Conservation (phyloP, 2,888 invertebrate species). For the Amorpha juglandis region DNA sequence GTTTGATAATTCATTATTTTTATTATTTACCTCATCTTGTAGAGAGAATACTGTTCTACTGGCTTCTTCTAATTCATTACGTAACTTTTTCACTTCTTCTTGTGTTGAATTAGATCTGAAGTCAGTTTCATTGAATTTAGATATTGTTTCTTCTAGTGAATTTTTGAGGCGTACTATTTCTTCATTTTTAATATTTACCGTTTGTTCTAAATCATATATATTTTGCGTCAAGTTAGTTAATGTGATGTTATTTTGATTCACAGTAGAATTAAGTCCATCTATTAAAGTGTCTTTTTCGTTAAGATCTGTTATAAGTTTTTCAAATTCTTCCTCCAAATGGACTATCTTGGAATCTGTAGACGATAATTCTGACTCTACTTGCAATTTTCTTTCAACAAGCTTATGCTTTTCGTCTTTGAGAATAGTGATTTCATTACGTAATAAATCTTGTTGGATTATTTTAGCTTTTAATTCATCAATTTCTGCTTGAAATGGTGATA, state of each 20-base stretch:
- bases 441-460: conserved; percentile 47
- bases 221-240: conserved; percentile 51
- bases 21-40: conserved; percentile 57
- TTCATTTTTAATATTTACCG: conserved; percentile 53
- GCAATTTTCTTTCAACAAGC: conserved; percentile 51
- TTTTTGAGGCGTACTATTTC: conserved; percentile 62
- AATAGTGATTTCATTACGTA: conserved; percentile 51
- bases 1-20: conserved; percentile 55
- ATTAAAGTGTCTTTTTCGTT: conserved; percentile 73
- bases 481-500: conserved; percentile 44
- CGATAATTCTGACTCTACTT: conserved; percentile 60
- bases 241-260: conserved; percentile 52
- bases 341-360: conserved; percentile 62
- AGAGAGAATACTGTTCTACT: conserved; percentile 54
- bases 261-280: conserved; percentile 57
- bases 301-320: conserved; percentile 61
- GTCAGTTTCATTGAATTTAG: conserved; percentile 41
- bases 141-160: conserved; percentile 46
- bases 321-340: conserved; percentile 71
- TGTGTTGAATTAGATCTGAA: conserved; percentile 47
- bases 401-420: conserved; percentile 60
- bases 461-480: conserved; percentile 55
- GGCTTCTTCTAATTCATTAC: conserved; percentile 61
- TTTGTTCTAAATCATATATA: conserved; percentile 54
- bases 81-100: conserved; percentile 57